Evolutionary conservation across 2,888 invertebrate genomes (phyloP).

Genomic region (Taenaris catops): DNA sequence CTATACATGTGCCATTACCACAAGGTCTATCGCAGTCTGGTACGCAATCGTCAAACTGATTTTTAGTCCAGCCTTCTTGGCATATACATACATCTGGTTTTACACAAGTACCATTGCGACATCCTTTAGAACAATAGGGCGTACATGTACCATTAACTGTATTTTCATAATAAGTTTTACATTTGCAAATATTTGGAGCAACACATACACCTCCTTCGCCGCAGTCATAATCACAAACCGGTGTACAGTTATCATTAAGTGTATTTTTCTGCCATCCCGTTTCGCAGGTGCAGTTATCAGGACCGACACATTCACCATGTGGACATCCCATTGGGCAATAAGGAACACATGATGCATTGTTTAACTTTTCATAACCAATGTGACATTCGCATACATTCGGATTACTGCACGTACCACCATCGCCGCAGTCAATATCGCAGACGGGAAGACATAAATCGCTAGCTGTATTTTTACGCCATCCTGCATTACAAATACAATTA

Average conservation of each 20-base stretch:
- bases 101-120: constrained; percentile 32
- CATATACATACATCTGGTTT: constrained; percentile 31
- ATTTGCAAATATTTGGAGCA: constrained; percentile 62
- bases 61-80: constrained; percentile 22
- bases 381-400: constrained; percentile 44
- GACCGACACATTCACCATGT: constrained; percentile 22
- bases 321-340: constrained; percentile 22
- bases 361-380: constrained; percentile 28
- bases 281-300: constrained; percentile 22
- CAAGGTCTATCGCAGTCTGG: constrained; percentile 34
- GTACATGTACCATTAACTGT: constrained; percentile 29
- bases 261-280: constrained; percentile 17
- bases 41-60: constrained; percentile 21
- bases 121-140: constrained; percentile 34
- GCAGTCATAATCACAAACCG: constrained; percentile 55
- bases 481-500: constrained; percentile 28
- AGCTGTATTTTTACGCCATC: constrained; percentile 18
- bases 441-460: constrained; percentile 34
- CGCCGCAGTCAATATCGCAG: constrained; percentile 57
- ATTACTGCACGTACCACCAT: constrained; percentile 34
- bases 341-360: constrained; percentile 22
- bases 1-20: constrained; percentile 40
- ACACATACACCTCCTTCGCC: constrained; percentile 61
- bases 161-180: constrained; percentile 48
- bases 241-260: constrained; percentile 28